phyloP scores from a whole-genome alignment of 1,140 invertebrate genomes.

The Ostrea edulis region DNA sequence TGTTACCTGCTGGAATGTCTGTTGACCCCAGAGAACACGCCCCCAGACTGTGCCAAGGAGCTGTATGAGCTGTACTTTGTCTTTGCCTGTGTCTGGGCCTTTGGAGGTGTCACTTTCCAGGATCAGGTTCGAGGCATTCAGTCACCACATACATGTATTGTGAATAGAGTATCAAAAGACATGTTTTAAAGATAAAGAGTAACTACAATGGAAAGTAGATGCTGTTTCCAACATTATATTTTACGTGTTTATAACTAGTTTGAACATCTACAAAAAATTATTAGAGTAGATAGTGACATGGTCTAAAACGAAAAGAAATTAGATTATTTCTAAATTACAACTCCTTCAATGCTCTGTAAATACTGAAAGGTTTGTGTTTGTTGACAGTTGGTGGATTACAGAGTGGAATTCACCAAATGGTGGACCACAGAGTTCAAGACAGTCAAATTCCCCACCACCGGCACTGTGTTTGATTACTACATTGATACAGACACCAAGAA shows the following conservation, averaged over 20 bases:
- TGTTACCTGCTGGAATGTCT: slow-evolving; percentile 94
- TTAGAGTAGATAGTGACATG: too few relatives aligned
- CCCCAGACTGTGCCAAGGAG: slow-evolving; percentile 94
- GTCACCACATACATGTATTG: neutral
- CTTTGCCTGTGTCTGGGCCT: slow-evolving; percentile 97
- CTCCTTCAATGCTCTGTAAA: too few relatives aligned
- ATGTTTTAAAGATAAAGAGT: neutral
- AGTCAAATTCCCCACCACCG: slow-evolving; percentile 90
- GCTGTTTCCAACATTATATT: too few relatives aligned
- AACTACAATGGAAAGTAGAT: too few relatives aligned
- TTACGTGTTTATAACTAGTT: too few relatives aligned
- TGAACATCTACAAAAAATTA: too few relatives aligned
- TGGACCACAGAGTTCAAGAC: slow-evolving; percentile 98
- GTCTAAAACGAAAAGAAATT: too few relatives aligned
- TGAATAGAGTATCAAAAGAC: neutral
- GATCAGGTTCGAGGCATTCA: slow-evolving; percentile 85
- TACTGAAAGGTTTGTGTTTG: neutral
- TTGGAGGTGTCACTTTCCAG: slow-evolving; percentile 96
- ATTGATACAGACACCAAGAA: slow-evolving; percentile 94
- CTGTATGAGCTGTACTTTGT: slow-evolving; percentile 97
- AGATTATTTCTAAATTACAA: too few relatives aligned
- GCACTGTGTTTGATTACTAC: slow-evolving; percentile 96
- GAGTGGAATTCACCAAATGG: slow-evolving; percentile 98
- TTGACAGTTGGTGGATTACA: slow-evolving; percentile 87
- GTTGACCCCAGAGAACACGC: slow-evolving; percentile 90